Conservation (phyloP, 2,888 invertebrate genomes). For the Caenorhabditis sp. region DNA sequence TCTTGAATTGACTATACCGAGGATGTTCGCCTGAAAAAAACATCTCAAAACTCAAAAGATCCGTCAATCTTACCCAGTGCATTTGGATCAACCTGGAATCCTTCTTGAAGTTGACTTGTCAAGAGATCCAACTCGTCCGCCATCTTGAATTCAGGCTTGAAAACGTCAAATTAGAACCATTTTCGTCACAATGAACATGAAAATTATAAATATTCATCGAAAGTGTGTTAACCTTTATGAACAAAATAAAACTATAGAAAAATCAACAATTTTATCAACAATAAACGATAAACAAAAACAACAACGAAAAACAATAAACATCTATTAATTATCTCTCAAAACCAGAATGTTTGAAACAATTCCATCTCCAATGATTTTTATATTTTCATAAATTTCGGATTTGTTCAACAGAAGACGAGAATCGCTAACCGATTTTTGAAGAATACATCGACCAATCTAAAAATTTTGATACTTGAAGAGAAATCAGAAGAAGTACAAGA, state of each 20-base stretch:
- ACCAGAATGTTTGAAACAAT: constrained; percentile 32
- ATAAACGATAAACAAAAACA: no score
- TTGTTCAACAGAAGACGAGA: constrained; percentile 28
- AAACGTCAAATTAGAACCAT: background rate
- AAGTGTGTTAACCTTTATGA: no score
- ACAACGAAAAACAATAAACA: constrained; percentile 14
- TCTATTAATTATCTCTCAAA: constrained; percentile 1
- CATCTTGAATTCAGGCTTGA: constrained; percentile 7
- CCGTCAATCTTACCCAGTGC: constrained; percentile 30
- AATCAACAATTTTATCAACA: background rate
- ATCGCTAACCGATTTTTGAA: constrained; percentile 28
- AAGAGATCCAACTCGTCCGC: constrained; percentile 32
- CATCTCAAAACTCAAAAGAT: background rate
- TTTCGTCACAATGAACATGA: no score
- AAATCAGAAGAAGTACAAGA: background rate
- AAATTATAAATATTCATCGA: no score
- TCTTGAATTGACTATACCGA: constrained; percentile 51
- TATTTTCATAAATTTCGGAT: constrained; percentile 48
- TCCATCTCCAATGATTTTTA: constrained; percentile 44
- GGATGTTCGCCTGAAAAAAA: constrained; percentile 52
- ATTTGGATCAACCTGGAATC: constrained; percentile 44
- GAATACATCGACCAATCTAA: constrained; percentile 39
- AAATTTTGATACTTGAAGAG: constrained; percentile 6
- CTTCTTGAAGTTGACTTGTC: constrained; percentile 18
- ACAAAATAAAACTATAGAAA: no score